Percentiles rank a stretch among this genome's conserved stretches.
Conservation (phyloP, 1,140 invertebrate species). For the Myzus persicae region DNA sequence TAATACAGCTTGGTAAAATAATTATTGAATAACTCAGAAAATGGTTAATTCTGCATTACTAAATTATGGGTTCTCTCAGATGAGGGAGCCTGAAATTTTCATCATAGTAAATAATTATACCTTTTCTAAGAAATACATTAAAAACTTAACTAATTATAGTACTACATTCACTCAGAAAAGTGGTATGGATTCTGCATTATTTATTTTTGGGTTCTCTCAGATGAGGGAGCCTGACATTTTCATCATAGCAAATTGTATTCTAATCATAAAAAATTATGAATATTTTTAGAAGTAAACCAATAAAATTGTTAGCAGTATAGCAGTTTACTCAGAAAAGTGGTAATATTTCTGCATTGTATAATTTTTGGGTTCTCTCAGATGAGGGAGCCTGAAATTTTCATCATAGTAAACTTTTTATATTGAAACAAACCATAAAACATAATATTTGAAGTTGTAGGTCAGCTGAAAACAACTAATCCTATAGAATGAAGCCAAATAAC, state of each 20-base stretch:
- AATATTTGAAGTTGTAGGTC: background rate
- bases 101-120: background rate
- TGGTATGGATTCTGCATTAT: slow-evolving; percentile 12
- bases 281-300: no score
- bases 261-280: background rate
- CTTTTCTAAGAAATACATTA: background rate
- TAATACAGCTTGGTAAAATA: background rate
- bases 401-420: background rate
- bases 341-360: slow-evolving; percentile 24
- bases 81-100: slow-evolving; percentile 53
- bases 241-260: slow-evolving; percentile 14
- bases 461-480: background rate
- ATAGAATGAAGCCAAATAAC: no score
- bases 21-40: background rate
- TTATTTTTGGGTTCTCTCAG: slow-evolving; percentile 46
- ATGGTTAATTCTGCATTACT: background rate
- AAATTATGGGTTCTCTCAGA: slow-evolving; percentile 50
- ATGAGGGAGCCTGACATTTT: slow-evolving; percentile 51
- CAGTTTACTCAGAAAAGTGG: slow-evolving; percentile 35
- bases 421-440: background rate
- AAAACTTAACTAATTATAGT: background rate
- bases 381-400: slow-evolving; percentile 54
- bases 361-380: slow-evolving; percentile 49
- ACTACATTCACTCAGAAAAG: slow-evolving; percentile 9
- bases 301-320: no score